phyloP scores from a whole-genome alignment of 2,113 vertebrate genomes.

The Nanorana parkeri region DNA sequence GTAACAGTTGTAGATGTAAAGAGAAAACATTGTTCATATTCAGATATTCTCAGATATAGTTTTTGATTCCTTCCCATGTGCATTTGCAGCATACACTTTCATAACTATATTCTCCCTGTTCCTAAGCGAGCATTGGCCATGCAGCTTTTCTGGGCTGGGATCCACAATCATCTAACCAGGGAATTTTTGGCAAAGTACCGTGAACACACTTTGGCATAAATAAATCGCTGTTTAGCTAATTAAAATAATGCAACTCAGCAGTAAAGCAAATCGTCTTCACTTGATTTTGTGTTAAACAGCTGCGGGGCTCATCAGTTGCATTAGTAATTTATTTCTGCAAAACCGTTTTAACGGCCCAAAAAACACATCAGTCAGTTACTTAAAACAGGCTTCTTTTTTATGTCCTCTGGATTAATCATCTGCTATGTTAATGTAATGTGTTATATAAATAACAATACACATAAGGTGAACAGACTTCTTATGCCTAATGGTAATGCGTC shows the following conservation, averaged over 20 bases:
- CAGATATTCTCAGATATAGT: not conserved
- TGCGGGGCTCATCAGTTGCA: constrained; percentile 51
- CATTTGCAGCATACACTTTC: constrained; percentile 11
- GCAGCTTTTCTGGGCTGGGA: constrained; percentile 38
- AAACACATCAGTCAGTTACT: constrained; percentile 48
- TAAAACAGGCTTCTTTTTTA: constrained; percentile 45
- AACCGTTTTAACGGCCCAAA: constrained; percentile 42
- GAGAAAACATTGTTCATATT: not conserved
- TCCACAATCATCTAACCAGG: constrained; percentile 53
- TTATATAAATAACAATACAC: constrained; percentile 46
- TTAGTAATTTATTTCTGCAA: constrained; percentile 51
- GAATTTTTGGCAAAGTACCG: constrained; percentile 46
- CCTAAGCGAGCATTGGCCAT: constrained; percentile 34
- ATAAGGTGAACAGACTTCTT: constrained; percentile 36
- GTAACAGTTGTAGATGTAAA: not conserved
- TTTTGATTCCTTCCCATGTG: not conserved
- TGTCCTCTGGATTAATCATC: constrained; percentile 50
- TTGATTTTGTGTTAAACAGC: constrained; percentile 53
- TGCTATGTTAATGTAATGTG: constrained; percentile 38
- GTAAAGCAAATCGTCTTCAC: constrained; percentile 46
- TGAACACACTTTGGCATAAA: constrained; percentile 47
- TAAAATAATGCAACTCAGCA: constrained; percentile 54
- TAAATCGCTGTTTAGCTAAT: constrained; percentile 51
- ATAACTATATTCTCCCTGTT: constrained; percentile 31
- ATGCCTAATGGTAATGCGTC: not conserved